Evolutionary conservation across 2,888 invertebrate species (phyloP).

Genomic region (Nomada ruficornis): DNA sequence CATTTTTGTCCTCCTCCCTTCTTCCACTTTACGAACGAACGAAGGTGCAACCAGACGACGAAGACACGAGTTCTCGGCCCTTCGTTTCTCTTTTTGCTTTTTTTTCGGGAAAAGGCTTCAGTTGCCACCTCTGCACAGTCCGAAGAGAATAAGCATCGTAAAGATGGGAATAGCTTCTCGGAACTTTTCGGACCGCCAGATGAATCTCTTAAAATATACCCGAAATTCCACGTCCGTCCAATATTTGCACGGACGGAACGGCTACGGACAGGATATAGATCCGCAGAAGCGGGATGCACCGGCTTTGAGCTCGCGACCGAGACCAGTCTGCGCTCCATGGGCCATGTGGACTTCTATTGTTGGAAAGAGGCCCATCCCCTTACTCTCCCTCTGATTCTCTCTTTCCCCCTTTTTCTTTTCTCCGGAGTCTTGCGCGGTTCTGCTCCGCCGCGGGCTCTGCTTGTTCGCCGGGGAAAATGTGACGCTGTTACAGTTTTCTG

Average conservation of each 20-base stretch:
- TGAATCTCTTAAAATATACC: constrained; percentile 78
- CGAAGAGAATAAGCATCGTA: constrained; percentile 79
- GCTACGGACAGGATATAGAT: constrained; percentile 50
- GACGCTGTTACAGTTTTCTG: too few species aligned
- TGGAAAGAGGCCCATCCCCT: constrained; percentile 26
- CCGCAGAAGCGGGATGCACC: constrained; percentile 51
- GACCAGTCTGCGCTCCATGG: constrained; percentile 28
- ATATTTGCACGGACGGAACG: constrained; percentile 67
- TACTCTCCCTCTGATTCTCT: not conserved
- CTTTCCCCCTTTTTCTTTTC: not conserved
- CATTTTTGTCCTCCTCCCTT: too few species aligned
- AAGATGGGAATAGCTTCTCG: constrained; percentile 81
- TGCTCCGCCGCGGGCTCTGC: not conserved
- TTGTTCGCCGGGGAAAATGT: not conserved
- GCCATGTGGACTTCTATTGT: constrained; percentile 69
- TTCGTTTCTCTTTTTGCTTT: not conserved
- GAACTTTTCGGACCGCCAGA: constrained; percentile 73
- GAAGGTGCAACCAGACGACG: too few species aligned
- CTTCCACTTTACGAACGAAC: too few species aligned
- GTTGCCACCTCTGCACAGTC: constrained; percentile 42
- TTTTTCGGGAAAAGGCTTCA: not conserved
- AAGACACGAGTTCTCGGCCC: too few species aligned
- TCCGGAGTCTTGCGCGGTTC: too few species aligned
- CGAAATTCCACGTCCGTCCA: constrained; percentile 71
- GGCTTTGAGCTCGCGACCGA: constrained; percentile 40